A percentile compares a stretch with the other conserved stretches of the same genome.
These are phyloP conservation scores for Ellobius talpinus DNA, from an alignment of 2,113 vertebrate species.

Conservation along the genomic window DNA sequence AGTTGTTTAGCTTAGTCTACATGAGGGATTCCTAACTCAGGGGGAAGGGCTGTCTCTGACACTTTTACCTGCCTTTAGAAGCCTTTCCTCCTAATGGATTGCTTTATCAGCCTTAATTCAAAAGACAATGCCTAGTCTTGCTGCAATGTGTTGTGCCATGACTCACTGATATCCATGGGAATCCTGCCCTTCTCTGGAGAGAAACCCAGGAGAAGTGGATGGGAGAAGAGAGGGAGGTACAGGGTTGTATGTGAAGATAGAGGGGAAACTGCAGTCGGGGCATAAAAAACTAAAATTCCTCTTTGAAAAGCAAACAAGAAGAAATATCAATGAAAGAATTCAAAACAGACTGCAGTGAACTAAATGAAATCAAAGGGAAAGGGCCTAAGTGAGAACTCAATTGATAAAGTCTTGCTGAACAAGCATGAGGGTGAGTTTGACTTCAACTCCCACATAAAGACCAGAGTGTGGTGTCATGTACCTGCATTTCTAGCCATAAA, in stretches of 20 bases:
- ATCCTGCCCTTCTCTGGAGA: background rate
- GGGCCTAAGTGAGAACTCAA: background rate
- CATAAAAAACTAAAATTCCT: background rate
- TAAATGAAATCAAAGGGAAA: too few relatives aligned
- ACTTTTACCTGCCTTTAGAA: background rate
- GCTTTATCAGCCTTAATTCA: background rate
- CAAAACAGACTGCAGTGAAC: background rate
- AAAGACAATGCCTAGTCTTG: background rate
- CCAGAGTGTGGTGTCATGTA: background rate
- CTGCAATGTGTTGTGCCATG: background rate
- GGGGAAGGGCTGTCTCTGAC: background rate
- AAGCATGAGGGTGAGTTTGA: background rate
- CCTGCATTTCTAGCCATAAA: too few relatives aligned
- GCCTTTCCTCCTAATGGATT: background rate
- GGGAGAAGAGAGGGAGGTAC: background rate
- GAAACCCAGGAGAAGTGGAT: background rate
- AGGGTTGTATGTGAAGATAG: accelerated
- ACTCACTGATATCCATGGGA: background rate
- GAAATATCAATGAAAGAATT: background rate
- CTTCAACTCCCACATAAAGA: background rate
- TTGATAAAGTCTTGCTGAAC: background rate
- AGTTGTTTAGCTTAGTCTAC: background rate
- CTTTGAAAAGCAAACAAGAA: background rate
- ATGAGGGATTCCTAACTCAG: background rate
- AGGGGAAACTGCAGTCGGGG: too few relatives aligned